phyloP scores from a whole-genome alignment of 2,113 vertebrate species.

The Ahaetulla prasina region DNA sequence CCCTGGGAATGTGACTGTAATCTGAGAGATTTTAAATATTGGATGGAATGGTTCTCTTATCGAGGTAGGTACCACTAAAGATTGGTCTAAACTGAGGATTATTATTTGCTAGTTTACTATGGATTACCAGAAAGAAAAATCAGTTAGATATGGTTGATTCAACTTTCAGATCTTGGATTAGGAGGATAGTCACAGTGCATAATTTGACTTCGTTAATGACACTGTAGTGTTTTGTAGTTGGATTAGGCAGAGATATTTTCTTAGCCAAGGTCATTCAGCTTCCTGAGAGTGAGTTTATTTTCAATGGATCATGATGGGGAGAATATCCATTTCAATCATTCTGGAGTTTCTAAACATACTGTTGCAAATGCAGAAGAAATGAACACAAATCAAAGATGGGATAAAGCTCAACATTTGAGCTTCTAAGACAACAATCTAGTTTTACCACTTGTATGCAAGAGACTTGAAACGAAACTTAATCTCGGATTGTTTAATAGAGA shows the following conservation, averaged over 20 bases:
- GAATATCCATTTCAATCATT: neutral
- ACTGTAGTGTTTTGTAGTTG: neutral
- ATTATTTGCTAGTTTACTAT: accelerated
- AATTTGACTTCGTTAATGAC: neutral
- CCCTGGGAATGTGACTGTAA: conserved; percentile 99
- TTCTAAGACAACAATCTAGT: neutral
- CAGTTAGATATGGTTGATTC: neutral
- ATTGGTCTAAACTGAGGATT: accelerated
- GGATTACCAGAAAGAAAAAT: conserved; percentile 2
- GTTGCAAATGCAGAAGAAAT: conserved; percentile 6
- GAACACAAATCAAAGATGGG: neutral
- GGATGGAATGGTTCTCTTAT: conserved; percentile 99
- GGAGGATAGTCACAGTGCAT: conserved; percentile 3
- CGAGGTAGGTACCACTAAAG: conserved; percentile 73
- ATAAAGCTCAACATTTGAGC: neutral
- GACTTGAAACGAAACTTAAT: too few species aligned
- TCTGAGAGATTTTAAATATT: conserved; percentile 95
- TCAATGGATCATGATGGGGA: neutral
- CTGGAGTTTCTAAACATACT: conserved; percentile 34
- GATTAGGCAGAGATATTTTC: neutral
- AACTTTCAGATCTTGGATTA: conserved; percentile 2
- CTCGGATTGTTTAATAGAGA: neutral
- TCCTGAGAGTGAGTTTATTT: neutral
- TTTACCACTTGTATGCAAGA: neutral
- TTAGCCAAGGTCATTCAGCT: neutral